A percentile compares a stretch with the other conserved stretches of the same genome.
Evolutionary conservation across 2,797 vertebrate genomes (phyloP).

Genomic region (Leontocebus nigricollis): DNA sequence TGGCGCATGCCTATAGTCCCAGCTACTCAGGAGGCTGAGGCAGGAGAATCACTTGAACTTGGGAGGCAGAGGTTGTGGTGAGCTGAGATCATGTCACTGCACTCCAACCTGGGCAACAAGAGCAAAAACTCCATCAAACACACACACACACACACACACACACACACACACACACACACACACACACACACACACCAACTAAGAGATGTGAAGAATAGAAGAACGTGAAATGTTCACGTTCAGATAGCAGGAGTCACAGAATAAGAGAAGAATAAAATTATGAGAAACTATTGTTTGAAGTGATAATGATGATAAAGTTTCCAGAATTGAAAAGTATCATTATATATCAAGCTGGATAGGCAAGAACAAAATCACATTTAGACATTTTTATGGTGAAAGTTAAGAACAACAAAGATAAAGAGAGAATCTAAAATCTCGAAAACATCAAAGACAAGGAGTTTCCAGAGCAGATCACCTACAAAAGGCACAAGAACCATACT

Average conservation of each 20-base stretch:
- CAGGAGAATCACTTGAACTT: too few species aligned
- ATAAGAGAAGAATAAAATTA: slow-evolving; percentile 33
- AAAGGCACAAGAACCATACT: background rate
- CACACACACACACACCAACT: too few species aligned
- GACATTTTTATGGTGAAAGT: background rate
- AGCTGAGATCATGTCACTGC: too few species aligned
- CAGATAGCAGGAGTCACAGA: background rate
- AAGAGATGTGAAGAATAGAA: background rate
- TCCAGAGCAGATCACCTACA: background rate
- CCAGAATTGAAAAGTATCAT: slow-evolving; percentile 4
- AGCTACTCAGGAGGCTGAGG: too few species aligned
- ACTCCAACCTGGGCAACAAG: too few species aligned
- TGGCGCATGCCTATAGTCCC: too few species aligned
- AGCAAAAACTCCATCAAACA: too few species aligned
- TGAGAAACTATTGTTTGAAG: background rate
- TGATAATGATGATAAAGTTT: slow-evolving; percentile 23
- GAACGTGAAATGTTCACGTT: background rate
- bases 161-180: too few species aligned
- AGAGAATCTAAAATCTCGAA: slow-evolving; percentile 12
- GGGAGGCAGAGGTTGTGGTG: too few species aligned
- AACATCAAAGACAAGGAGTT: background rate
- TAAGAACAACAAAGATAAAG: background rate
- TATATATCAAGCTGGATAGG: background rate
- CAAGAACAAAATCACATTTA: background rate
- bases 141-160: too few species aligned